These are phyloP conservation scores for Drosophila paucipuncta DNA, from an alignment of 2,888 invertebrate species.

Conservation along the genomic window DNA sequence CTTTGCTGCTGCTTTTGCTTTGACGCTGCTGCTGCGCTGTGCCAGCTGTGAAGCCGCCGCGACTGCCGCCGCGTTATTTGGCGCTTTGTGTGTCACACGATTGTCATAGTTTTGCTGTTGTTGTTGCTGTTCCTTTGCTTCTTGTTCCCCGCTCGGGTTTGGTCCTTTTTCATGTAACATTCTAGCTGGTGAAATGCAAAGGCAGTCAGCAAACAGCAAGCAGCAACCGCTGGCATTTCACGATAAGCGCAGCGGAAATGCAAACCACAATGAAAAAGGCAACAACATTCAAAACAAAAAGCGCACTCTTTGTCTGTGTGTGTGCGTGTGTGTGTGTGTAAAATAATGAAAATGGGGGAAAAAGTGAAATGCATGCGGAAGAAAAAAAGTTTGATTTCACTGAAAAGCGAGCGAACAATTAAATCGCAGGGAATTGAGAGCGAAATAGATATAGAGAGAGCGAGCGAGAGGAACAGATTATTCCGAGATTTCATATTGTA, in stretches of 20 bases:
- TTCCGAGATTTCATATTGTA: no score
- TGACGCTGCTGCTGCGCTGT: conserved; percentile 4
- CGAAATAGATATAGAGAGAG: neutral
- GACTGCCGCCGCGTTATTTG: conserved; percentile 36
- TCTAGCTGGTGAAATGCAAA: conserved; percentile 1
- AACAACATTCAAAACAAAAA: conserved; percentile 17
- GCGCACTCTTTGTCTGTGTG: neutral
- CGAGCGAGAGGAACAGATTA: neutral
- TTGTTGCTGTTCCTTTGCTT: neutral
- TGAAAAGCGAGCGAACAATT: conserved; percentile 21
- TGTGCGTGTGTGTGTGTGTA: conserved; percentile 2
- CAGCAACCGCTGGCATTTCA: conserved; percentile 42
- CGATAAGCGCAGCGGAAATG: conserved; percentile 58
- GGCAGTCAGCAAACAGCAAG: neutral
- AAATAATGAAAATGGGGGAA: conserved; percentile 29
- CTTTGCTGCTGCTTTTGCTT: conserved; percentile 5
- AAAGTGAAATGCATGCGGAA: conserved; percentile 53
- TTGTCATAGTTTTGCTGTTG: conserved; percentile 29
- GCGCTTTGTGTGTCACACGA: conserved; percentile 45
- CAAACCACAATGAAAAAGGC: conserved; percentile 41
- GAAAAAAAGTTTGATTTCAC: conserved; percentile 17
- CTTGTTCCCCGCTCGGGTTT: neutral
- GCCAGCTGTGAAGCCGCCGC: conserved; percentile 30
- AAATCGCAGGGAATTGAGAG: conserved; percentile 7
- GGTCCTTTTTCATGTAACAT: conserved; percentile 12